A percentile compares a stretch with the other conserved stretches of the same genome.
phyloP scores from a whole-genome alignment of 2,113 vertebrate genomes.

The Chionomys nivalis region DNA sequence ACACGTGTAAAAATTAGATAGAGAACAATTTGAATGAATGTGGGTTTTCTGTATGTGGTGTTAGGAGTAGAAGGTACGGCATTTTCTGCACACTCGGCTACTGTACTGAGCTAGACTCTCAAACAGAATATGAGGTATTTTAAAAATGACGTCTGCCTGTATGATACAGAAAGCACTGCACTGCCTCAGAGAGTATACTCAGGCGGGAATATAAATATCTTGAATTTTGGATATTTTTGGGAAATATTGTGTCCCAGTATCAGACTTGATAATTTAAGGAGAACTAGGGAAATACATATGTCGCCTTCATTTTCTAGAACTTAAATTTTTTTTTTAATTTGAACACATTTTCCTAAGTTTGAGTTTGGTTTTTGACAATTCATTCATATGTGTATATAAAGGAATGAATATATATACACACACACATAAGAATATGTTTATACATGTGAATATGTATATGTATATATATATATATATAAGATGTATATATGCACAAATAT shows the following conservation, averaged over 20 bases:
- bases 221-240: background rate
- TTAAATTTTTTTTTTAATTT: background rate
- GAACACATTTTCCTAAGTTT: background rate
- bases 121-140: background rate
- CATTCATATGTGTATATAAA: background rate
- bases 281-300: background rate
- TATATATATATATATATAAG: background rate
- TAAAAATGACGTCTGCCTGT: background rate
- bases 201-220: background rate
- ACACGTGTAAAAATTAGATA: background rate
- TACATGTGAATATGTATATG: background rate
- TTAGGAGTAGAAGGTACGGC: background rate
- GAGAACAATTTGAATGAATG: background rate
- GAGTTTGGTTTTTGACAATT: background rate
- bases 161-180: background rate
- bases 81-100: fast-evolving
- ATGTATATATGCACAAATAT: background rate
- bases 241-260: background rate
- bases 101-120: background rate
- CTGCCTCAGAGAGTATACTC: too few species aligned
- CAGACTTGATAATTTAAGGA: background rate
- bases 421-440: background rate
- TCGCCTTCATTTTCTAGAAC: background rate
- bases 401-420: background rate
- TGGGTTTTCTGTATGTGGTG: background rate